Base-by-base conservation (phyloP, 2,797 vertebrate genomes). In the Sarcophilus harrisii region DNA sequence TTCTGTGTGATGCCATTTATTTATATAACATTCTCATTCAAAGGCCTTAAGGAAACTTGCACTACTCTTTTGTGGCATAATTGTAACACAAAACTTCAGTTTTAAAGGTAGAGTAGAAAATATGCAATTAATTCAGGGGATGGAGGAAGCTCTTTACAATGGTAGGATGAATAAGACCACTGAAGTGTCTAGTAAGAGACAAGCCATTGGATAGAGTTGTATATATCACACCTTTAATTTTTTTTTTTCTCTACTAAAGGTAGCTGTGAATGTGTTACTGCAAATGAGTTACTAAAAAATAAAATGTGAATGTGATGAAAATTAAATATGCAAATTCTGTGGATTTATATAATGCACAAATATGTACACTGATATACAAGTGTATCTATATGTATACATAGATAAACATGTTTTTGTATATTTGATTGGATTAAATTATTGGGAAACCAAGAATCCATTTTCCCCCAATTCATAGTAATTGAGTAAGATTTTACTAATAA, bases 401-500 rank as follows among this genome's bases (percentile, higher is more conserved):
- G 3, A 28, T 28, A 59, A 5, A 59, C 9, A 59, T 59, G 28
- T 58, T 58, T 59, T 10, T 57, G 32, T 21, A 28, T 59, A 73
- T 95, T 90, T 58, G 90, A 14, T 90, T 81, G 45, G 28, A 60
- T 90, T 59, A 90, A 52, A 90, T 96, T 93, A 92, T 96, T 30
- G 62, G 5, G 87, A 97, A 97, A 45, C 81, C 54, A 95, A 93
- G 94, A 91, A 95, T 14, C 55, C 97, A 95, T 91, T 2, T 57
- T 94, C 92, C 62, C 57, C 97, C 97, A 94, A 96, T 97, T 93
- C 90, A 95, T 95, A 94, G 93, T 93, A 96, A 92, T 1, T 95
- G 92, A 95, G 57, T 60, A 96, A 14, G 95, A 97, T 97, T 98
- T 97, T 94, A 96, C 52, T 52, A 52, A 52, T 52, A 49, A 49